phyloP scores from a whole-genome alignment of 1,140 invertebrate species.

The Elysia chlorotica region DNA sequence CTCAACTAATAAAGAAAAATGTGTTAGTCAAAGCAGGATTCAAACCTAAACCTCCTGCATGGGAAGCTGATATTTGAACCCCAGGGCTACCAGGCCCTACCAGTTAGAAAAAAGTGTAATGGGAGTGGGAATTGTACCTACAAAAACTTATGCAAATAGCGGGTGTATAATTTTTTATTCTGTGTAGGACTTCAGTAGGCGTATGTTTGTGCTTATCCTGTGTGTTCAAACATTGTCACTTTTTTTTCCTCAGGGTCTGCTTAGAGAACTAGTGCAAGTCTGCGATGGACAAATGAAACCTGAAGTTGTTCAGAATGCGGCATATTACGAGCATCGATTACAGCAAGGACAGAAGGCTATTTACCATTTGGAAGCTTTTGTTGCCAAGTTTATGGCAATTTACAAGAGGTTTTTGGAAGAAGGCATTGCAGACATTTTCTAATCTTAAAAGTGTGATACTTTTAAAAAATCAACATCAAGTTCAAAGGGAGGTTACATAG shows the following conservation, averaged over 20 bases:
- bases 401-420: constrained; percentile 70
- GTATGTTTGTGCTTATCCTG: background rate
- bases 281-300: constrained; percentile 90
- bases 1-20: too few species aligned
- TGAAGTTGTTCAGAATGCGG: constrained; percentile 82
- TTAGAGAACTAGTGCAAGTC: constrained; percentile 84
- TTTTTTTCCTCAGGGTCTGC: constrained; percentile 67
- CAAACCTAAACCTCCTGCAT: background rate
- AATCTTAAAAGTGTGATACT: too few species aligned
- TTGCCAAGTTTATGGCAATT: constrained; percentile 93
- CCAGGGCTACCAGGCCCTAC: background rate
- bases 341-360: constrained; percentile 91
- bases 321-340: constrained; percentile 88
- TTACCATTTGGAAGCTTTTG: constrained; percentile 96
- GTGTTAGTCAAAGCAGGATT: too few species aligned
- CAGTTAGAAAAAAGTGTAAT: too few species aligned
- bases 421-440: constrained; percentile 57
- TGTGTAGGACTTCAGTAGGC: background rate
- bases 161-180: too few species aligned
- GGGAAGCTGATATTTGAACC: background rate
- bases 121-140: too few species aligned
- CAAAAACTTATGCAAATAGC: too few species aligned
- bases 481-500: too few species aligned
- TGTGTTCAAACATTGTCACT: background rate
- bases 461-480: too few species aligned